These are phyloP conservation scores for Popillia japonica DNA, from an alignment of 1,140 invertebrate species.

Conservation along the genomic window DNA sequence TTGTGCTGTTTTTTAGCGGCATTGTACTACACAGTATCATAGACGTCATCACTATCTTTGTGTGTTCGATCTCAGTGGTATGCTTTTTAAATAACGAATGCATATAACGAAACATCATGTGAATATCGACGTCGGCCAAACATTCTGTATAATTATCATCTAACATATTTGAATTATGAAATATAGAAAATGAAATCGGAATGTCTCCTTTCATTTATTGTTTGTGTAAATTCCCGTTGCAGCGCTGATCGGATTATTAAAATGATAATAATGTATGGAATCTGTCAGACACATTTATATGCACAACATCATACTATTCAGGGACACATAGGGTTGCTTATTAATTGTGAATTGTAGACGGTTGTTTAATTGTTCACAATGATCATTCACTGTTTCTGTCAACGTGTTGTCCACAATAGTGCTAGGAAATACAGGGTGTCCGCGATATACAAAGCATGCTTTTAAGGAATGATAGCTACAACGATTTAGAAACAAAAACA, in stretches of 20 bases:
- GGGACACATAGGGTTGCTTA: background rate
- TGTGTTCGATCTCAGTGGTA: no score
- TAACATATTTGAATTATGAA: background rate
- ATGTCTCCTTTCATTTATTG: background rate
- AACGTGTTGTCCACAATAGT: constrained; percentile 17
- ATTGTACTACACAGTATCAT: no score
- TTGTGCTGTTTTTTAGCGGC: no score
- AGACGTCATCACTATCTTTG: no score
- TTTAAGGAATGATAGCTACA: no score
- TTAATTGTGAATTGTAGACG: background rate
- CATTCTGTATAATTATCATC: background rate
- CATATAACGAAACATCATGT: no score
- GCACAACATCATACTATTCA: constrained; percentile 2
- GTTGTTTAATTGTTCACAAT: constrained; percentile 26
- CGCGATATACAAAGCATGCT: no score
- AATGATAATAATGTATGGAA: constrained; percentile 13
- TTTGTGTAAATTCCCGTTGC: background rate
- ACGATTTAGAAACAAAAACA: no score
- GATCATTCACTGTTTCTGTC: background rate
- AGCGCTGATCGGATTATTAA: constrained; percentile 5
- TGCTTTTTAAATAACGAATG: no score
- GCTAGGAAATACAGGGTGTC: no score
- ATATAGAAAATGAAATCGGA: background rate
- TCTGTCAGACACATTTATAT: constrained; percentile 13
- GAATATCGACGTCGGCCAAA: background rate